These are phyloP conservation scores for Papilio dardanus DNA, from an alignment of 1,140 invertebrate species.

Conservation along the genomic window DNA sequence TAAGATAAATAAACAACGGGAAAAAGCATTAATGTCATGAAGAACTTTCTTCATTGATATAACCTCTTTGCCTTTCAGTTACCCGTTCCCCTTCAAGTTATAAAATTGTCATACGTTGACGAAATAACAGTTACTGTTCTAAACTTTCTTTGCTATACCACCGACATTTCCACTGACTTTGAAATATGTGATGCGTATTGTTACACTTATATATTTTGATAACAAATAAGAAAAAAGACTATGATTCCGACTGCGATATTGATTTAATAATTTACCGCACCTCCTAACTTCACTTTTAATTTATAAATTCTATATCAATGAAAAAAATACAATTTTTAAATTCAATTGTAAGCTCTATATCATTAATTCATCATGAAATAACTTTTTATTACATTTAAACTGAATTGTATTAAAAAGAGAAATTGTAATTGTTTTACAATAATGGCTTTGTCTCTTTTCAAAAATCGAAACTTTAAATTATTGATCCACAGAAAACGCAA, in stretches of 20 bases:
- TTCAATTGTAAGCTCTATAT: too few species aligned
- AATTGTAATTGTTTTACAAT: not conserved
- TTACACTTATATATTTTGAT: too few species aligned
- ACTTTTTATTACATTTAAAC: too few species aligned
- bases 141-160: not conserved
- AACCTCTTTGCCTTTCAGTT: conserved; percentile 14
- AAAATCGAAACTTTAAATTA: not conserved
- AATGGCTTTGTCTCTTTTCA: not conserved
- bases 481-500: not conserved
- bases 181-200: not conserved
- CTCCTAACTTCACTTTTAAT: too few species aligned
- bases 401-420: too few species aligned
- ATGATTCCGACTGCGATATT: too few species aligned
- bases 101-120: conserved; percentile 26
- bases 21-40: conserved; percentile 23
- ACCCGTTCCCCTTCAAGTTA: conserved; percentile 16
- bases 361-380: too few species aligned
- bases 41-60: conserved; percentile 8
- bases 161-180: not conserved
- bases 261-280: too few species aligned
- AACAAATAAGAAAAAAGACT: too few species aligned
- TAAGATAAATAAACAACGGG: conserved; percentile 25
- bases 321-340: too few species aligned
- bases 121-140: conserved; percentile 1
- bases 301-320: too few species aligned